Percentiles rank a stretch among this genome's conserved stretches.
These are phyloP conservation scores for Syrmaticus mikado DNA, from an alignment of 2,113 vertebrate species.

Conservation along the genomic window DNA sequence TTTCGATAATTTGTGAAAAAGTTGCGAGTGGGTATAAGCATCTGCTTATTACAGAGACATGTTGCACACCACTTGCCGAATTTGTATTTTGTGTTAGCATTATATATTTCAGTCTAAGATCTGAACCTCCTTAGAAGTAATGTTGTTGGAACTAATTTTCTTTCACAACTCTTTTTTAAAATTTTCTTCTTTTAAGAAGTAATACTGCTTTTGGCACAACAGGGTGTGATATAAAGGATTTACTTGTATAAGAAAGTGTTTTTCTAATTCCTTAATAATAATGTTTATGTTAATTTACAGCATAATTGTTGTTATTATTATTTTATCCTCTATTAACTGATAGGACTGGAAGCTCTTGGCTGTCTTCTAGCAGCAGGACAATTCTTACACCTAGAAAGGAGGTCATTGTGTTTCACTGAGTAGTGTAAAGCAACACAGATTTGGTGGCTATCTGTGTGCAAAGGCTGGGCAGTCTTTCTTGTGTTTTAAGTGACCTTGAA, in stretches of 20 bases:
- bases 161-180: not conserved
- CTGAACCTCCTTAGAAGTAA: not conserved
- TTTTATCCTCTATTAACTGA: not conserved
- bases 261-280: not conserved
- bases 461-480: not conserved
- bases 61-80: not conserved
- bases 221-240: not conserved
- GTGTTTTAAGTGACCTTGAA: not conserved
- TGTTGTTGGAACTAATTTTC: not conserved
- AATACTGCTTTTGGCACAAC: not conserved
- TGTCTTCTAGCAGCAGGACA: not conserved
- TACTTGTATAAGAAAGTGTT: not conserved
- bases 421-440: not conserved
- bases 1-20: not conserved
- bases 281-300: not conserved
- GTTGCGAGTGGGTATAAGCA: not conserved
- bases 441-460: not conserved
- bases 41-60: not conserved
- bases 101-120: not conserved
- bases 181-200: not conserved
- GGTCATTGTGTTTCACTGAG: not conserved
- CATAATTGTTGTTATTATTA: not conserved
- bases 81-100: not conserved
- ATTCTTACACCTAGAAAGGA: not conserved
- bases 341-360: slow-evolving; percentile 2